phyloP scores from a whole-genome alignment of 2,888 invertebrate species.

The Psylliodes chrysocephalus region DNA sequence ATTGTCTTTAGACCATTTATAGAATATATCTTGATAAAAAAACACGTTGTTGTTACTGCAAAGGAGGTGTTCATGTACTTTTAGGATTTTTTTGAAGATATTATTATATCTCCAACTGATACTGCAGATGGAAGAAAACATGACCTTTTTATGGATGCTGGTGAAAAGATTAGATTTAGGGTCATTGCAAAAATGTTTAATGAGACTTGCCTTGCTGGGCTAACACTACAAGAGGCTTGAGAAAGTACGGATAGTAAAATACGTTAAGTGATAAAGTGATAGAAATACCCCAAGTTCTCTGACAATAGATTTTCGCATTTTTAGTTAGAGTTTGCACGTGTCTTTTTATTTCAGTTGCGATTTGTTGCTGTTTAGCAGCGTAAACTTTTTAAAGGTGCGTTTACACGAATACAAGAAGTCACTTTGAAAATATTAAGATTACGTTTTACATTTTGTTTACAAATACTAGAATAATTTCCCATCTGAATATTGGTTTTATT shows the following conservation, averaged over 20 bases:
- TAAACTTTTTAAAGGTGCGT: too few relatives aligned
- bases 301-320: too few relatives aligned
- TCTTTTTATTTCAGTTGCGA: too few relatives aligned
- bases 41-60: slow-evolving; percentile 88
- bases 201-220: slow-evolving; percentile 85
- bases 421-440: too few relatives aligned
- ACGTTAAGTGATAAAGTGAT: too few relatives aligned
- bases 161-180: slow-evolving; percentile 86
- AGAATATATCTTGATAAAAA: slow-evolving; percentile 93
- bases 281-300: too few relatives aligned
- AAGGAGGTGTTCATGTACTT: slow-evolving; percentile 92
- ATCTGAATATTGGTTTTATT: too few relatives aligned
- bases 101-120: slow-evolving; percentile 90
- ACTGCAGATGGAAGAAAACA: slow-evolving; percentile 83
- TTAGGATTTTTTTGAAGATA: slow-evolving; percentile 97
- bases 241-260: slow-evolving; percentile 68
- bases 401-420: too few relatives aligned
- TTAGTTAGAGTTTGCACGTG: too few relatives aligned
- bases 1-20: slow-evolving; percentile 95
- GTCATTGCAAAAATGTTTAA: slow-evolving; percentile 90
- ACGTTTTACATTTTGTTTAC: too few relatives aligned
- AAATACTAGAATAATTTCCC: too few relatives aligned
- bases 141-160: slow-evolving; percentile 94
- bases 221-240: slow-evolving; percentile 65
- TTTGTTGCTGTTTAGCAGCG: too few relatives aligned